Evolutionary conservation across 2,888 invertebrate species (phyloP), one percentile per base, ranked within the genome.

Genomic region (Drosophila borborema): DNA sequence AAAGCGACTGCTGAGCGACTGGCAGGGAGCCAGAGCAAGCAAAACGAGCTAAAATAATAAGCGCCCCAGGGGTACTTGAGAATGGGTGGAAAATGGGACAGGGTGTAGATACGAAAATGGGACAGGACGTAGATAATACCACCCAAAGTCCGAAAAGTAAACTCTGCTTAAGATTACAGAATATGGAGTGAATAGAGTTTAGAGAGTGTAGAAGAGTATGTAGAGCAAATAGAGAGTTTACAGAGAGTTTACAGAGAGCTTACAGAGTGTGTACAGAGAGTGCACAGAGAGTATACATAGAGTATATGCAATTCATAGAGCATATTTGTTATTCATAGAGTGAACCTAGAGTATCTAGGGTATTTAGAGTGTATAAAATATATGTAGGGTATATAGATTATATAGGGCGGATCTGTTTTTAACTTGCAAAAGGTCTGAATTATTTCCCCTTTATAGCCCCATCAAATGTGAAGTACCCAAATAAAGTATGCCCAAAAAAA

Each of bases 31-130:
- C 40, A 20, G 43, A 23, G 58, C 18, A 38, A n/a, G 14, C 23
- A 23, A 12, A n/a, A 43, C 49, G 38, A 46, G 34, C 28, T 60
- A 60, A 55, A 58, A 73, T 73, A 74, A 73, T 74, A 74, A 73
- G 55, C 31, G 31, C 63, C 48, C 40, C 20, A 46, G 61, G 46
- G 48, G 16, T 6, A 43, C 60, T 54, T 61, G 45, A 41, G 40
- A 49, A 40, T 55, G 58, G 43, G 51, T 14, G 51, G 62, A 49
- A 28, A 28, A 28, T 28, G 62, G 53, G 59, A 40, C 43, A 12
- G 20, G 28, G 23, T 14, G 43, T 23, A 12, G 46, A 8, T 8
- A 23, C 1, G 14, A 46, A 28, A 28, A 28, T 28, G 62, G 53
- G 59, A 40, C 43, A 12, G 20, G 28, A n/a, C n/a, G 43, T 23